These are phyloP conservation scores for Morone saxatilis DNA, from an alignment of 2,113 vertebrate genomes.

Conservation along the genomic window DNA sequence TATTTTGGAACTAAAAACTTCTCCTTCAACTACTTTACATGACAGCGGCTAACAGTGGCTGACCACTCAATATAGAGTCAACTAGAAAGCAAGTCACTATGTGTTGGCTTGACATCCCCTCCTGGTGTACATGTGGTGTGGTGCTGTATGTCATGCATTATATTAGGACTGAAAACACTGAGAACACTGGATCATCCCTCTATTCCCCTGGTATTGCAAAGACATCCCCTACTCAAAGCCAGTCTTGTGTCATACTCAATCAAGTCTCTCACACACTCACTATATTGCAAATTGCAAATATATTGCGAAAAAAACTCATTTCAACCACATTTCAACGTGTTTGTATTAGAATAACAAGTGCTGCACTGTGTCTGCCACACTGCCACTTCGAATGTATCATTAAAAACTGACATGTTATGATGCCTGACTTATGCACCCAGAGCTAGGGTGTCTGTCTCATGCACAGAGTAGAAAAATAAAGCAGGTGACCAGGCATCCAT, in stretches of 20 bases:
- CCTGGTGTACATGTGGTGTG: too few relatives aligned
- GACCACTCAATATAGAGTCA: too few relatives aligned
- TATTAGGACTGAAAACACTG: too few relatives aligned
- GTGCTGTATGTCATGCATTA: too few relatives aligned
- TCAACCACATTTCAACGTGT: background rate
- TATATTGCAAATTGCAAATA: background rate
- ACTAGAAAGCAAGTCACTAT: too few relatives aligned
- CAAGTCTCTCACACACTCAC: background rate
- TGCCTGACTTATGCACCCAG: slow-evolving; percentile 14
- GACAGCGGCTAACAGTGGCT: too few relatives aligned
- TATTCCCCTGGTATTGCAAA: slow-evolving; percentile 1
- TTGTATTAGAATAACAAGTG: background rate
- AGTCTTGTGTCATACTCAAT: background rate
- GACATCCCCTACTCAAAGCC: slow-evolving; percentile 1
- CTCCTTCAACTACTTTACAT: background rate
- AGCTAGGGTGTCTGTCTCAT: slow-evolving; percentile 21
- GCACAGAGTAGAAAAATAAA: slow-evolving; percentile 35
- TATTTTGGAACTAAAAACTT: background rate
- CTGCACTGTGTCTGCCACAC: background rate
- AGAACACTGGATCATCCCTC: slow-evolving; percentile 2
- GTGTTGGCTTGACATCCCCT: too few relatives aligned
- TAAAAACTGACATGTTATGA: slow-evolving; percentile 6
- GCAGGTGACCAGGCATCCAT: slow-evolving; percentile 29
- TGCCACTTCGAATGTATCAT: slow-evolving; percentile 1
- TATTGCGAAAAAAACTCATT: background rate